Base-by-base conservation (phyloP, 2,888 invertebrate species). In the Leptinotarsa peninsularis region DNA sequence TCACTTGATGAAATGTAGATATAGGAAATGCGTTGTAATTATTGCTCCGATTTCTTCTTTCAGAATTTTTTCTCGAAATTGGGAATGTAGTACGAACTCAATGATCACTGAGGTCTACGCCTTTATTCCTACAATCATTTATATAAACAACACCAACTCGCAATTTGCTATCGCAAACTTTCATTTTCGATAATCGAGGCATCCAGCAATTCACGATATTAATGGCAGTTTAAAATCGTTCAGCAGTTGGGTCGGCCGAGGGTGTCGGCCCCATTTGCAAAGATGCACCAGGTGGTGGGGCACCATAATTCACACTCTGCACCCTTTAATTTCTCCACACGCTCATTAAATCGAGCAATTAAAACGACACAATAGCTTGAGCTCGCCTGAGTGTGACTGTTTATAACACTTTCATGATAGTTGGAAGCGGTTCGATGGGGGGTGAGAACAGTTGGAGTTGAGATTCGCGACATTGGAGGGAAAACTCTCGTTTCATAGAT, bases 311-410 rank as follows among this genome's bases (percentile, higher is more conserved):
- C 82, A 78, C 81, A 78, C 76, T 72, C 78, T 76, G 71, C 71
- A 21, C 78, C 80, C 77, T 79, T 80, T 81, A 81, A 81, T 82
- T 82, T 77, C 82, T 76, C 80, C 78, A 78, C 76, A 79, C 79
- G 72, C 71, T 78, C 81, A 75, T 81, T 80, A 79, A 76, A 74
- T 27, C 17, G 17, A 10, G 52, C n/a, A 68, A 68, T 68, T 68
- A 68, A 50, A 68, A 52, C 52, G 49, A 52, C 49, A 50, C 63
- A 63, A 68, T 52, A 43, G 23, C 52, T 27, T 18, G 27, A 33
- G 17, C 27, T 27, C 50, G 52, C 27, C 33, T 27, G 54, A 52
- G 49, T 27, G 50, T 43, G 52, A 68, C 54, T 50, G 21, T 63
- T 63, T 63, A 63, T 63, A 63, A 68, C n/a, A 68, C 21, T 68